These are phyloP conservation scores for Apocrypta bakeri DNA, from an alignment of 1,140 invertebrate species.

Conservation along the genomic window DNA sequence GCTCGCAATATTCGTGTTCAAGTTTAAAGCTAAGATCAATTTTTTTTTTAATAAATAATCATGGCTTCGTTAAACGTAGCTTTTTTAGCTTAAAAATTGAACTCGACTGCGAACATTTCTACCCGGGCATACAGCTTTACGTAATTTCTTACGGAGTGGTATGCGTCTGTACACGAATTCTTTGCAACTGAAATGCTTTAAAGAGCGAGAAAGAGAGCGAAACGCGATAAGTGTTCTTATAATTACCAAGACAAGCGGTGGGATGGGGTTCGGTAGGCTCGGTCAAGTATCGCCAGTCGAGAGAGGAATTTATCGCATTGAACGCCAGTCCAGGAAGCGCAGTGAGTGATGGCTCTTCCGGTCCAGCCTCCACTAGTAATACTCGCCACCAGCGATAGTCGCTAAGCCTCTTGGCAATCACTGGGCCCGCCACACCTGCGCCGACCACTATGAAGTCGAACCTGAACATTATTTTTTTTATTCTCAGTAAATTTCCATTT, in stretches of 20 bases:
- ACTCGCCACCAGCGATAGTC: conserved; percentile 70
- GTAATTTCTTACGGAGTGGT: too few relatives aligned
- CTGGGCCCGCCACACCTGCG: conserved; percentile 78
- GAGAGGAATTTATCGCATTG: conserved; percentile 74
- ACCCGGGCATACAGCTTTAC: too few relatives aligned
- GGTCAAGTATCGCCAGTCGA: conserved; percentile 79
- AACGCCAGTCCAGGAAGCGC: conserved; percentile 80
- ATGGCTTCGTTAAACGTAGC: too few relatives aligned
- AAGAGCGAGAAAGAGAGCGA: neutral
- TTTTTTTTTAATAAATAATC: too few relatives aligned
- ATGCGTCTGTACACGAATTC: too few relatives aligned
- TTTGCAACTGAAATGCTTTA: neutral
- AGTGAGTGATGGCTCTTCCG: conserved; percentile 82
- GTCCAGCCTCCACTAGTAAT: conserved; percentile 82
- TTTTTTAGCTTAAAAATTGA: too few relatives aligned
- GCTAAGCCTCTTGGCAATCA: conserved; percentile 77
- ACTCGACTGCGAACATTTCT: too few relatives aligned
- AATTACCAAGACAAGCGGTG: conserved; percentile 69
- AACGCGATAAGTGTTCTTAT: neutral
- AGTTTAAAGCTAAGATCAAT: too few relatives aligned
- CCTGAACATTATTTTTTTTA: conserved; percentile 54
- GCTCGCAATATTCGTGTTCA: too few relatives aligned
- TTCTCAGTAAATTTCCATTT: neutral
- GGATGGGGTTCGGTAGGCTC: conserved; percentile 75
- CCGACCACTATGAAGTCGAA: conserved; percentile 78